Percentiles rank a stretch among this genome's conserved stretches.
Conservation (phyloP, 2,888 invertebrate genomes). For the Himalopsyche kuldschensis region DNA sequence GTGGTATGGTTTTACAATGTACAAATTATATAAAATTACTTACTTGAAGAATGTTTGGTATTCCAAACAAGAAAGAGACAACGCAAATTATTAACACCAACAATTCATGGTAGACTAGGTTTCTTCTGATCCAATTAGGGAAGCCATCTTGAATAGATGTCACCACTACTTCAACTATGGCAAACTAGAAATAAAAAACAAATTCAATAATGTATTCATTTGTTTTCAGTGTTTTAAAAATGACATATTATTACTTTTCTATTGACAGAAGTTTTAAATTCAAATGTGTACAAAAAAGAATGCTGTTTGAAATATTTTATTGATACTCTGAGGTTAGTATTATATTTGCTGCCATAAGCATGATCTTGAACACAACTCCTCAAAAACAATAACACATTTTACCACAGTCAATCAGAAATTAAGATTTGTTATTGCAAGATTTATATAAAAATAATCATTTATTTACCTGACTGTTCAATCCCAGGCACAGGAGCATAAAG, state of each 20-base stretch:
- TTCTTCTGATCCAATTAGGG: slow-evolving; percentile 80
- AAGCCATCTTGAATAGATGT: slow-evolving; percentile 93
- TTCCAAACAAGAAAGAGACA: slow-evolving; percentile 79
- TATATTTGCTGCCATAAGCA: too few species aligned
- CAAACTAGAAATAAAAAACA: slow-evolving; percentile 68
- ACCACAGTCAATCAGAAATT: too few species aligned
- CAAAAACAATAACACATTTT: too few species aligned
- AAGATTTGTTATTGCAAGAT: too few species aligned
- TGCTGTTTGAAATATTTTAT: too few species aligned
- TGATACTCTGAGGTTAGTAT: too few species aligned
- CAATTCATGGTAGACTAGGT: slow-evolving; percentile 83
- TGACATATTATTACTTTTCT: too few species aligned
- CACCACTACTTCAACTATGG: slow-evolving; percentile 91
- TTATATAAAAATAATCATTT: not conserved
- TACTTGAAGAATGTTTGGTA: slow-evolving; percentile 86
- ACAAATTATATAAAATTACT: slow-evolving; percentile 39
- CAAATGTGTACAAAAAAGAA: too few species aligned
- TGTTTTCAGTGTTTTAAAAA: too few species aligned
- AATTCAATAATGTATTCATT: too few species aligned
- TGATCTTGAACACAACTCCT: too few species aligned
- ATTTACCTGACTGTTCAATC: slow-evolving; percentile 82
- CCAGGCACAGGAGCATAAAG: slow-evolving; percentile 86
- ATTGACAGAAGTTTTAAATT: too few species aligned
- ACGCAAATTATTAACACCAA: slow-evolving; percentile 81
- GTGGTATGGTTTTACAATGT: not conserved